Conservation (phyloP, 2,888 invertebrate genomes). For the Digitonthophagus gazella region DNA sequence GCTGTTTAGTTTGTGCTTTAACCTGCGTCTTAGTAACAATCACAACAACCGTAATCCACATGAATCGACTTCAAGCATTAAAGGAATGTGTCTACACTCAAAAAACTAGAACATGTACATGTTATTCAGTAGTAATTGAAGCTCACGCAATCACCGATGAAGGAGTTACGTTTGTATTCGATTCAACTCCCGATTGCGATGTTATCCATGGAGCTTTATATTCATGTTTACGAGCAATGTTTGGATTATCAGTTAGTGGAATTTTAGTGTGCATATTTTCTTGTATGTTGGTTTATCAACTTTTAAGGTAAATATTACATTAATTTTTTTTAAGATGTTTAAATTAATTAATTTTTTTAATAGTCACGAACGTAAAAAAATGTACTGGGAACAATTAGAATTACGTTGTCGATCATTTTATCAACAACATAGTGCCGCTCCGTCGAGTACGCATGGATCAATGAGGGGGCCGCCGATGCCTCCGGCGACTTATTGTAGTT, state of each 20-base stretch:
- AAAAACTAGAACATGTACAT: conserved; percentile 75
- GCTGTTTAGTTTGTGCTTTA: conserved; percentile 81
- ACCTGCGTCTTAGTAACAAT: conserved; percentile 86
- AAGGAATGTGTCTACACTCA: conserved; percentile 85
- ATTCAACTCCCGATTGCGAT: conserved; percentile 82
- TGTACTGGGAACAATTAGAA: conserved; percentile 92
- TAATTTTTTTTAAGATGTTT: not conserved
- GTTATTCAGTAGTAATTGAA: conserved; percentile 71
- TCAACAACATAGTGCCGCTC: conserved; percentile 53
- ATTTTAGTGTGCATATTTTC: conserved; percentile 89
- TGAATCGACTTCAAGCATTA: conserved; percentile 83
- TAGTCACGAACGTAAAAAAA: conserved; percentile 90
- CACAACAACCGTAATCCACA: conserved; percentile 88
- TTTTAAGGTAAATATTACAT: conserved; percentile 61
- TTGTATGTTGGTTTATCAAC: conserved; percentile 88
- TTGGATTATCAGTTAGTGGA: conserved; percentile 87
- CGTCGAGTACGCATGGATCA: conserved; percentile 47
- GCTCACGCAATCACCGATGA: conserved; percentile 62
- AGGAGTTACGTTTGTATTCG: conserved; percentile 76
- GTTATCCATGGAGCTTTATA: conserved; percentile 89
- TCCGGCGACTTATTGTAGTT: conserved; percentile 58
- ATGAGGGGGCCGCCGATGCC: conserved; percentile 52
- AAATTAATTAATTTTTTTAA: conserved; percentile 35
- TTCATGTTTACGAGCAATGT: conserved; percentile 83
- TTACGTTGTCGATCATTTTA: conserved; percentile 79